phyloP scores from a whole-genome alignment of 2,888 invertebrate genomes.

The Craniophora ligustri region DNA sequence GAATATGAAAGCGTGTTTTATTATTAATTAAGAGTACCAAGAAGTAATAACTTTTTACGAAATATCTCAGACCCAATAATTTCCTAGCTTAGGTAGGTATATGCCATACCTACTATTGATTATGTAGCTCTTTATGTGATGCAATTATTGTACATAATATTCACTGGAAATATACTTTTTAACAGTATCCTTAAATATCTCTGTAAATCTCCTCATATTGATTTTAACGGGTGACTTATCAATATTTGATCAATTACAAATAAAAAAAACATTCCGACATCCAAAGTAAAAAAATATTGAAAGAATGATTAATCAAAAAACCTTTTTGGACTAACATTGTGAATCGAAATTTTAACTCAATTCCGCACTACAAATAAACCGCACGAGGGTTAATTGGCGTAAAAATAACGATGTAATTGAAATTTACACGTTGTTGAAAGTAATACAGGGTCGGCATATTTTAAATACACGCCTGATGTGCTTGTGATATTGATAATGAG shows the following conservation, averaged over 20 bases:
- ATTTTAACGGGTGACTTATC: conserved; percentile 3
- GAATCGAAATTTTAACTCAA: conserved; percentile 62
- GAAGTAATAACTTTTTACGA: too few species aligned
- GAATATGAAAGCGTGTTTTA: too few species aligned
- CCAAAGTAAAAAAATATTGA: conserved; percentile 20
- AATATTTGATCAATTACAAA: conserved; percentile 17
- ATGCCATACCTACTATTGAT: too few species aligned
- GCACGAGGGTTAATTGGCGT: conserved; percentile 80
- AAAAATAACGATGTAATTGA: conserved; percentile 85
- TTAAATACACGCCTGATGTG: conserved; percentile 21
- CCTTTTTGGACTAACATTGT: conserved; percentile 46
- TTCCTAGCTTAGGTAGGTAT: too few species aligned
- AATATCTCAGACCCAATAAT: not conserved
- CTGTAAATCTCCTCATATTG: conserved; percentile 7
- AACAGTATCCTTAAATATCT: conserved; percentile 4
- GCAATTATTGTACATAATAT: too few species aligned
- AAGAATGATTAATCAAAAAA: conserved; percentile 45
- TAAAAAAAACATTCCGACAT: conserved; percentile 16
- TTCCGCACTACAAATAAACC: conserved; percentile 67
- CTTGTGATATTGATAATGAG: conserved; percentile 22
- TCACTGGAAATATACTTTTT: too few species aligned
- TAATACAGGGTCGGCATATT: conserved; percentile 33
- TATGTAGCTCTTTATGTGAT: too few species aligned
- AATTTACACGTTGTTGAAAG: conserved; percentile 67
- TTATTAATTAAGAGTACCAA: too few species aligned